Evolutionary conservation across 2,113 vertebrate genomes (phyloP), one percentile per base, ranked within the genome.

Genomic region (Pluvianellus socialis): DNA sequence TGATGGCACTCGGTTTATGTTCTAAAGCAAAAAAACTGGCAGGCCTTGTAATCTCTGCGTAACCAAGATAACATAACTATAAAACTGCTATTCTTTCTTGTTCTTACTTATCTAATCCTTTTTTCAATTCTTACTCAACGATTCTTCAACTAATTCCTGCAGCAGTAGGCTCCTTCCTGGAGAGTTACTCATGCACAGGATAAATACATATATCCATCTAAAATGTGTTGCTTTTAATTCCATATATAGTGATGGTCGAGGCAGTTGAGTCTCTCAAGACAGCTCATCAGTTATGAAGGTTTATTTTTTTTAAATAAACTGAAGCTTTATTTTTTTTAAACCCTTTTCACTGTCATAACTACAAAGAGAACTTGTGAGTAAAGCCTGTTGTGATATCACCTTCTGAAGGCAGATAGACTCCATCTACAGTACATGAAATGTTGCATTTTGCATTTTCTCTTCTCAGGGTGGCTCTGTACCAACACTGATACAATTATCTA

Each of bases 381-480:
- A 94, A 84, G 35, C 24, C 40, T 91, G 68, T 67, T 72, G 53
- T 76, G 45, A 28, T 87, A 68, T 52, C 3, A 2, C 49, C 58
- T 87, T 85, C 70, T 81, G 84, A 89, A 91, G 49, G 70, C 4
- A 8, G 81, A 79, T 13, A 10, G 52, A 61, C 49, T 70, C 50
- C 33, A 59, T 73, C 67, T 86, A 70, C 70, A 85, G 58, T 16
- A 91, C 71, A 76, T 28, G 38, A 93, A 70, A 83, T 22, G 30
- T 66, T 87, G 35, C 44, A 73, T 89, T 91, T 89, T 74, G 21
- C 83, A 96, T 94, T 91, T 96, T 94, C 38, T 86, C 35, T 79
- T 94, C 75, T 79, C 76, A 61, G 30, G n/a, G 45, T 61, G 56
- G 23, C 40, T 91, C 52, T 79, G 40, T 73, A 87, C 58, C 40